Conservation (phyloP, 2,888 invertebrate species). For the Pyrochroa serraticornis region DNA sequence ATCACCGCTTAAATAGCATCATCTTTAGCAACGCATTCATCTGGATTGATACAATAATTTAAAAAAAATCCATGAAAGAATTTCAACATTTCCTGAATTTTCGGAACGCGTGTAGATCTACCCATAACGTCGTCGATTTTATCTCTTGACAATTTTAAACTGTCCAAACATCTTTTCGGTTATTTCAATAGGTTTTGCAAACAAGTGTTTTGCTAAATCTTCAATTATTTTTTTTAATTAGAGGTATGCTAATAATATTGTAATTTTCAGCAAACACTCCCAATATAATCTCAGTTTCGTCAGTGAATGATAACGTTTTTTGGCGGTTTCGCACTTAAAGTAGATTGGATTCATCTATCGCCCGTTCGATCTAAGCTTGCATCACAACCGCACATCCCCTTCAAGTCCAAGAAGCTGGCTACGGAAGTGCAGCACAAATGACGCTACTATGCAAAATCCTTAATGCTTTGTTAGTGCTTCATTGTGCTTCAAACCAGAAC, state of each 20-base stretch:
- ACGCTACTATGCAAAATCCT: no score
- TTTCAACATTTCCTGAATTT: slow-evolving; percentile 36
- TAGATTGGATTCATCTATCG: slow-evolving; percentile 13
- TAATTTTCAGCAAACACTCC: slow-evolving; percentile 3
- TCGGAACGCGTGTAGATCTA: slow-evolving; percentile 43
- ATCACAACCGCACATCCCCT: slow-evolving; percentile 24
- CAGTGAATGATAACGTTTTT: slow-evolving; percentile 27
- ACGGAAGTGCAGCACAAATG: no score
- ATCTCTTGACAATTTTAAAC: slow-evolving; percentile 25
- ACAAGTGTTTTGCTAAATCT: slow-evolving; percentile 28
- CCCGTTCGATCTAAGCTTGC: background rate
- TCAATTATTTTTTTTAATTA: slow-evolving; percentile 39
- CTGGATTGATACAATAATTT: slow-evolving; percentile 37
- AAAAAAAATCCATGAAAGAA: slow-evolving; percentile 40
- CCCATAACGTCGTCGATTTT: slow-evolving; percentile 44
- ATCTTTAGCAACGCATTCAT: slow-evolving; percentile 43
- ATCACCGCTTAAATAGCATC: slow-evolving; percentile 41
- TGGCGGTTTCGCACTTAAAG: slow-evolving; percentile 33
- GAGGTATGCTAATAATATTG: background rate
- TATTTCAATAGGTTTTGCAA: slow-evolving; percentile 33
- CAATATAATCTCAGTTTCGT: slow-evolving; percentile 15
- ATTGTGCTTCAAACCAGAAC: no score
- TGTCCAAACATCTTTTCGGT: slow-evolving; percentile 35
- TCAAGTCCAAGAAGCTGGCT: no score
- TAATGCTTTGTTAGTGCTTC: no score